These are phyloP conservation scores for Nasonia vitripennis DNA, from an alignment of 1,140 invertebrate genomes.

Conservation along the genomic window DNA sequence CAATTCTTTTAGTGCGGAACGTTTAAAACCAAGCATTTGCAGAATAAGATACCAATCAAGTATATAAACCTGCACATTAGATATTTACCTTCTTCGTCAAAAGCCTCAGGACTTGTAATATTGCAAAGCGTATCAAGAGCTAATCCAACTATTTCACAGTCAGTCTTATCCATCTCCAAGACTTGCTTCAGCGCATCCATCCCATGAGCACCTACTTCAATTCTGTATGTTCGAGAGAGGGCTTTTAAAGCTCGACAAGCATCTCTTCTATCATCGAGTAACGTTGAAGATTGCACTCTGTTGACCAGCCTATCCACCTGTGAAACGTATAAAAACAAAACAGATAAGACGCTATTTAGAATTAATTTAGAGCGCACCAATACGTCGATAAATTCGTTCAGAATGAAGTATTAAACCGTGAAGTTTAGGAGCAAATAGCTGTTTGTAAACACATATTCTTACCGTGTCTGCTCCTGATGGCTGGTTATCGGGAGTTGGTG, in stretches of 20 bases:
- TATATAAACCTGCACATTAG: background rate
- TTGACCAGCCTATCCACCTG: constrained; percentile 96
- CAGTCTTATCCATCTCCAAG: constrained; percentile 88
- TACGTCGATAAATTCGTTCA: background rate
- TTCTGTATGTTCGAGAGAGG: constrained; percentile 92
- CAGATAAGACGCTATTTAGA: background rate
- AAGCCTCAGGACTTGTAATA: constrained; percentile 89
- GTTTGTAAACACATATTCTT: constrained; percentile 58
- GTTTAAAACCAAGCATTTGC: background rate
- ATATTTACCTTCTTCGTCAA: constrained; percentile 86
- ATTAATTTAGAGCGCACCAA: background rate
- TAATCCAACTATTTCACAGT: constrained; percentile 94
- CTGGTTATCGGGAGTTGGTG: constrained; percentile 83
- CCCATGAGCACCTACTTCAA: constrained; percentile 96
- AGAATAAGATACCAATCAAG: background rate
- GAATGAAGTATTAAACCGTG: background rate
- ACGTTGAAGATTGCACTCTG: constrained; percentile 91
- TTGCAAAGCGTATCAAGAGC: constrained; percentile 94
- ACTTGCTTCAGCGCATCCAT: constrained; percentile 91
- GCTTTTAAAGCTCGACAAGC: constrained; percentile 96
- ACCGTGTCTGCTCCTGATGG: constrained; percentile 91
- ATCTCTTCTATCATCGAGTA: constrained; percentile 96
- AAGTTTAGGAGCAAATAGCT: background rate
- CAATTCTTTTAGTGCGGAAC: no score
- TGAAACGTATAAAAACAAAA: constrained; percentile 54